Base-by-base conservation (phyloP, 2,113 vertebrate species). In the Amphilophus citrinellus region DNA sequence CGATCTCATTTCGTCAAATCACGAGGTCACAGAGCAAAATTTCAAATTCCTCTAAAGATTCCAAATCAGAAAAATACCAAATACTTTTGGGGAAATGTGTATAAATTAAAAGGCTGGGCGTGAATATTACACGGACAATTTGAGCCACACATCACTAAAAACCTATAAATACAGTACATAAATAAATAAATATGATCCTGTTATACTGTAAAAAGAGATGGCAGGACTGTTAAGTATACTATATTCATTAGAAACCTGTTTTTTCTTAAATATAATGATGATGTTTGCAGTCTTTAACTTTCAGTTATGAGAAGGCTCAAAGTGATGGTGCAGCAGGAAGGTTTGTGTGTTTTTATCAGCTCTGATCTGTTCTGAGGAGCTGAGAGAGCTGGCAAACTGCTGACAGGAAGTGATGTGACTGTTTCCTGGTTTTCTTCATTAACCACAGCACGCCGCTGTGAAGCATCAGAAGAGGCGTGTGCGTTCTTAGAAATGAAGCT, bases 371-470 rank as follows among this genome's bases (percentile, higher is more conserved):
- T 30, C 32, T 39, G 44, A 20, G 17, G 44, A 73, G 20, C 5
- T 53, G 66, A 53, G 2, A 32, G 2, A 53, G 32, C 65, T 8
- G 6, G 60, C 15, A 27, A 18, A 65, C 20, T 17, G 30, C 20
- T 17, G 30, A 35, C 79, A 85, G 87, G 76, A 85, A 91, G 61
- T 61, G n/a, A 60, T 3, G 57, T 24, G 24, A 73, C 24, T 13
- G 44, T 73, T 53, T 73, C 13, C 22, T 20, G 32, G 1, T 73
- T 5, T 71, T 47, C 44, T 73, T 73, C 66, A 53, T n/a, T 32
- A 32, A 73, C 10, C 10, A 71, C 66, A 71, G 44, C 44, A 20
- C 2, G 10, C 47, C n/a, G 11, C 10, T 73, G 66, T 32, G 44
- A 73, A 73, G 24, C 44, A 20, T 47, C 44, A 15, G 66, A 20